Base-by-base conservation (phyloP, 2,113 vertebrate species). In the Chloebia gouldiae region DNA sequence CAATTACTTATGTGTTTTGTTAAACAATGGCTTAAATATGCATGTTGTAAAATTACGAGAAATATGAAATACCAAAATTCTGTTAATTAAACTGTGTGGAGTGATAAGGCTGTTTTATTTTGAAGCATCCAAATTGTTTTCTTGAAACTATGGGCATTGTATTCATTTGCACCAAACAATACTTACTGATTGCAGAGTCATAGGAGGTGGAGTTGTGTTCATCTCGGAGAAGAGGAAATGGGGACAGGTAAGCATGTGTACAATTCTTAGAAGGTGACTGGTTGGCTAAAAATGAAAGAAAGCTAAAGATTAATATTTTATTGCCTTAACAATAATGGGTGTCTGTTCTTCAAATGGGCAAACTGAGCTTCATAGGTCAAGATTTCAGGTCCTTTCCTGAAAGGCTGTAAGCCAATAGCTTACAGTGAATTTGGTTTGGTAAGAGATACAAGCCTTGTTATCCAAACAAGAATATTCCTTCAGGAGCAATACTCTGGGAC, bases 161-260 rank as follows among this genome's bases (percentile, higher is more conserved):
- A 81, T 24, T 75, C 21, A 65, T 53, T 61, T 57, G 24, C 50
- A 81, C 37, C 9, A 79, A 45, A 76, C 60, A 83, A 25, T 94
- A 98, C 99, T 98, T 98, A 99, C 99, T 99, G 73, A 99, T 97
- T 83, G 99, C 99, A 80, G 98, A 98, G 35, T 99, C 97, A 7
- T 99, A 98, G 77, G 98, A 97, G 11, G 99, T 99, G 28, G 98
- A 97, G 77, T 99, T 99, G 97, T 99, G 97, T 33, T 97, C 97
- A 85, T 98, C 98, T 92, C 97, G 95, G 88, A 98, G 96, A 84
- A 98, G 94, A 8, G 99, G 99, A 96, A 99, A 99, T 5, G 99
- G 99, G 9, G 98, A 99, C 86, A 99, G 98, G 96, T 99, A 99
- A 73, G 99, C 98, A 8, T 98, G 99, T 13, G 96, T 98, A 78